Evolutionary conservation across 1,140 invertebrate species (phyloP), one percentile per base, ranked within the genome.

Genomic region (Listronotus oregonensis): DNA sequence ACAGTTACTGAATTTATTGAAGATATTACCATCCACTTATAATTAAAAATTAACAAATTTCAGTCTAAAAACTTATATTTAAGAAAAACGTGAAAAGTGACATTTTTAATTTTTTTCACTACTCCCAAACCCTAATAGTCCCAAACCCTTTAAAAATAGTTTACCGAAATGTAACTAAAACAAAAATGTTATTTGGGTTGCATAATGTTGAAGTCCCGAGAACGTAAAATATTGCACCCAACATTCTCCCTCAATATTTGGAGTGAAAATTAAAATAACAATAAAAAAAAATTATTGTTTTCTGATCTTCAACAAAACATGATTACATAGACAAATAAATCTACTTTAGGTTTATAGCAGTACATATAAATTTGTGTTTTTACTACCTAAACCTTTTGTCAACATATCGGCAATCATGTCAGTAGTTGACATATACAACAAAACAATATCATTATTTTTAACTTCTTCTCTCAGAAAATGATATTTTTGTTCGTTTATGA

Each of bases 401-500:
- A 68, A 57, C 17, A 65, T 56, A 44, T 65, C 50, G 37, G 67
- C 56, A 10, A 68, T n/a, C 39, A 60, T 54, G 21, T 65, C 50
- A n/a, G 18, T 55, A 17, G 67, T 65, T 5, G 34, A 37, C 27
- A 47, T 9, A 62, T 68, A 65, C 21, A 46, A 56, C 11, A 68
- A 39, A 31, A 18, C 12, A 18, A 65, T 51, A 61, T 55, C 12
- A n/a, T 46, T 37, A 42, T 58, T 15, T 44, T n/a, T 40, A 17
- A 57, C 44, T 50, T 44, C n/a, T 34, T 68, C 56, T 49, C 57
- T 21, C n/a, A 67, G 49, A 52, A 67, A 67, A 21, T 63, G 60
- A 51, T 57, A 52, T 44, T 51, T 67, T 58, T 39, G 52, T 57
- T 37, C 66, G 37, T 63, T 52, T 67, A 44, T 67, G 34, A 43